Percentiles rank a stretch among this genome's conserved stretches.
These are phyloP conservation scores for Rynchops niger DNA, from an alignment of 2,113 vertebrate species.

Conservation along the genomic window DNA sequence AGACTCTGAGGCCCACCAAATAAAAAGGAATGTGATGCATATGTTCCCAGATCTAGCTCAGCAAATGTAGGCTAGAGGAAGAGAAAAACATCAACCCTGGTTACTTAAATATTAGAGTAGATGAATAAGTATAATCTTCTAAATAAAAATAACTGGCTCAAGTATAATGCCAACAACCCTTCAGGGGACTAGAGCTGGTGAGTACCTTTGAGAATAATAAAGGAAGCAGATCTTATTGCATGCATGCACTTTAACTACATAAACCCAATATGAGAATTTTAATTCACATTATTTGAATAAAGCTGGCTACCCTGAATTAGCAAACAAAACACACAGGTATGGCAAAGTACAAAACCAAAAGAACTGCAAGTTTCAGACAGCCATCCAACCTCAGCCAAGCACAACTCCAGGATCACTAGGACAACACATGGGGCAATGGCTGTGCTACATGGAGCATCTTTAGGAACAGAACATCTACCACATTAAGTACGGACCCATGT, in stretches of 20 bases:
- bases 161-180: background rate
- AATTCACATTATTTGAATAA: background rate
- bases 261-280: background rate
- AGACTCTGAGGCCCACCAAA: slow-evolving; percentile 50
- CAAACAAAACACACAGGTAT: background rate
- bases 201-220: background rate
- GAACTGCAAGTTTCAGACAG: background rate
- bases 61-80: background rate
- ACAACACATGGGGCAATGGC: background rate
- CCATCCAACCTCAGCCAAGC: background rate
- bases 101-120: background rate
- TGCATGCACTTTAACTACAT: background rate
- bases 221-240: background rate
- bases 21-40: slow-evolving; percentile 27
- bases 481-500: fast-evolving
- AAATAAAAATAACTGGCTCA: slow-evolving; percentile 28
- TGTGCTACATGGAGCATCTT: background rate
- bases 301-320: background rate
- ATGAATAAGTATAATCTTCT: background rate
- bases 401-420: fast-evolving
- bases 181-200: background rate
- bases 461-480: background rate
- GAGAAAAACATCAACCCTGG: background rate
- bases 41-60: slow-evolving; percentile 33
- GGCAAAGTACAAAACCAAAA: background rate